A percentile compares a stretch with the other conserved stretches of the same genome.
These are phyloP conservation scores for Odontamblyopus lacepedii DNA, from an alignment of 2,797 vertebrate species.

Conservation along the genomic window DNA sequence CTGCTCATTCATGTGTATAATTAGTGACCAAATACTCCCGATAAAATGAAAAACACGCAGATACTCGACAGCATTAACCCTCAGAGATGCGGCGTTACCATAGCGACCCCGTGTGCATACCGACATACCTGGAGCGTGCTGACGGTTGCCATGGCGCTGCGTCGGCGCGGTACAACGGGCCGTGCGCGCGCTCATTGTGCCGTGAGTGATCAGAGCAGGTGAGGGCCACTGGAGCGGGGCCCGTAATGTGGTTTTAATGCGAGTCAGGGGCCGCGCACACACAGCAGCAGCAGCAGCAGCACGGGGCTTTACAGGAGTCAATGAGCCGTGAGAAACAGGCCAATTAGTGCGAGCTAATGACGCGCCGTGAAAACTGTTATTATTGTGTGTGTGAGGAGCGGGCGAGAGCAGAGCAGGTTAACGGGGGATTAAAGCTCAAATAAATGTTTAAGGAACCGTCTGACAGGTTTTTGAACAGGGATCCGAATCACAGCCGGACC, in stretches of 20 bases:
- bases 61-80: too few relatives aligned
- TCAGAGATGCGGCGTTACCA: too few relatives aligned
- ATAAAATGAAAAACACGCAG: too few relatives aligned
- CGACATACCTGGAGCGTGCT: too few relatives aligned
- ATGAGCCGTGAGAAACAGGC: constrained; percentile 69
- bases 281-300: constrained; percentile 31
- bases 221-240: constrained; percentile 43
- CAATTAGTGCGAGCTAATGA: constrained; percentile 69
- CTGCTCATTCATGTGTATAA: too few relatives aligned
- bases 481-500: too few relatives aligned
- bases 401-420: neutral
- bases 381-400: constrained; percentile 39
- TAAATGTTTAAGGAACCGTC: too few relatives aligned
- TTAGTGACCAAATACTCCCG: too few relatives aligned
- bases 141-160: neutral
- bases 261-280: constrained; percentile 34
- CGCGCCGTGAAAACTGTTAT: constrained; percentile 70
- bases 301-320: constrained; percentile 49
- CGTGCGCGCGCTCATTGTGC: neutral
- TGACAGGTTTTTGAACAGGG: too few relatives aligned
- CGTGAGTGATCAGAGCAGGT: constrained; percentile 48
- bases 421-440: too few relatives aligned
- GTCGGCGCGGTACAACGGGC: too few relatives aligned
- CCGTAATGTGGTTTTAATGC: neutral
- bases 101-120: too few relatives aligned